Evolutionary conservation across 2,797 vertebrate species (phyloP).

Genomic region (Anguilla pacifica): DNA sequence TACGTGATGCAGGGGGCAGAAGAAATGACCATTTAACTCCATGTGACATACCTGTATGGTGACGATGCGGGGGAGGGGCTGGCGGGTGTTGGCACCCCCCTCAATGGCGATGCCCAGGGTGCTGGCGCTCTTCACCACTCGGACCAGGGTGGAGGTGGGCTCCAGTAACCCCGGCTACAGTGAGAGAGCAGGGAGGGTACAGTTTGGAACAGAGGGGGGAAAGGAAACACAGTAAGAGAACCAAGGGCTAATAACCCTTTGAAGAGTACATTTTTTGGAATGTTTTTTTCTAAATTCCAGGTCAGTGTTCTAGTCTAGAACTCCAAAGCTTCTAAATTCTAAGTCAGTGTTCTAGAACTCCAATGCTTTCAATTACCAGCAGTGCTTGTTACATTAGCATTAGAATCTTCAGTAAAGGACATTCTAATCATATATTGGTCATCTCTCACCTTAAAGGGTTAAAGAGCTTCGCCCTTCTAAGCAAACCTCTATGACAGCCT

Average conservation of each 20-base stretch:
- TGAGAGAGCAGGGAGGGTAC: neutral
- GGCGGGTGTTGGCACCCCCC: conserved; percentile 90
- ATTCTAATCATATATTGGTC: too few relatives aligned
- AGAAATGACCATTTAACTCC: neutral
- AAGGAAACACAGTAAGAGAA: neutral
- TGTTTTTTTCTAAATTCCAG: too few relatives aligned
- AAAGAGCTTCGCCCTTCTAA: neutral
- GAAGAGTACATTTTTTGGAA: too few relatives aligned
- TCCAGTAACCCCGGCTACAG: conserved; percentile 75
- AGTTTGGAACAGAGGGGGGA: neutral
- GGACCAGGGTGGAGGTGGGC: conserved; percentile 76
- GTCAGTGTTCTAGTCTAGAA: too few relatives aligned
- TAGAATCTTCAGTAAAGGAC: too few relatives aligned
- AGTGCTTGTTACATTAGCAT: too few relatives aligned
- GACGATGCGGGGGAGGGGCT: conserved; percentile 90
- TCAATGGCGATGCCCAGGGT: conserved; percentile 93
- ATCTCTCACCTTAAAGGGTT: neutral
- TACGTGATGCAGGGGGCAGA: neutral
- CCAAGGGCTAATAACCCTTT: neutral
- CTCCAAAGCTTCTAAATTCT: too few relatives aligned
- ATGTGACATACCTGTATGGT: conserved; percentile 85
- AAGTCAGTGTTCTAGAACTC: too few relatives aligned
- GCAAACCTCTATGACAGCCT: neutral
- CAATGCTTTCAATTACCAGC: too few relatives aligned
- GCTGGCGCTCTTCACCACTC: conserved; percentile 83